Conservation (phyloP, 2,797 vertebrate genomes). For the Lacerta agilis region DNA sequence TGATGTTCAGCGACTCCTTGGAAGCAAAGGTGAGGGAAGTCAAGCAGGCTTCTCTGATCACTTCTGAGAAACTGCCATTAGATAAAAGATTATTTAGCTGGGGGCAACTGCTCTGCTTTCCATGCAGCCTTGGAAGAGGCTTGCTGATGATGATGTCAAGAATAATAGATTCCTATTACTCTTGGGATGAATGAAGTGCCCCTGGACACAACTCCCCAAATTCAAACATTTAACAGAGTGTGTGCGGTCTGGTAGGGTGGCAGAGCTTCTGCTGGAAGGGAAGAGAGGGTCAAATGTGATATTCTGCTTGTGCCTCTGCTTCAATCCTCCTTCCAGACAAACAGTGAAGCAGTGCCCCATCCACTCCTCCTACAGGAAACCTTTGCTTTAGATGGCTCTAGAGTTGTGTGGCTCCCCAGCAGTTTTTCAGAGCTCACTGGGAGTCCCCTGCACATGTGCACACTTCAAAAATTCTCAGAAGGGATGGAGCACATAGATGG, state of each 20-base stretch:
- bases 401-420: background rate
- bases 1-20: conserved; percentile 37
- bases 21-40: conserved; percentile 46
- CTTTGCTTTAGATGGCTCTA: background rate
- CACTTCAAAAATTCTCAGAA: background rate
- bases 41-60: conserved; percentile 16
- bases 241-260: background rate
- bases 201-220: background rate
- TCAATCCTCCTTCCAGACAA: background rate
- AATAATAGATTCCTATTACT: background rate
- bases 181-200: background rate
- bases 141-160: background rate
- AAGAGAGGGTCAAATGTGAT: background rate
- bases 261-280: background rate
- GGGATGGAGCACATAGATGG: background rate
- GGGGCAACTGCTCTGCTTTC: conserved; percentile 23
- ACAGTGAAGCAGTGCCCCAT: too few species aligned
- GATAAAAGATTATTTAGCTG: conserved; percentile 12
- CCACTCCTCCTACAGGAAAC: background rate
- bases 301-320: background rate
- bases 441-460: background rate
- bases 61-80: conserved; percentile 42
- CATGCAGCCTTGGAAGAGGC: background rate
- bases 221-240: conserved; percentile 13
- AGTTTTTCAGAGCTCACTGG: background rate